These are phyloP conservation scores for Ischnus inquisitorius DNA, from an alignment of 2,888 invertebrate genomes.

Conservation along the genomic window DNA sequence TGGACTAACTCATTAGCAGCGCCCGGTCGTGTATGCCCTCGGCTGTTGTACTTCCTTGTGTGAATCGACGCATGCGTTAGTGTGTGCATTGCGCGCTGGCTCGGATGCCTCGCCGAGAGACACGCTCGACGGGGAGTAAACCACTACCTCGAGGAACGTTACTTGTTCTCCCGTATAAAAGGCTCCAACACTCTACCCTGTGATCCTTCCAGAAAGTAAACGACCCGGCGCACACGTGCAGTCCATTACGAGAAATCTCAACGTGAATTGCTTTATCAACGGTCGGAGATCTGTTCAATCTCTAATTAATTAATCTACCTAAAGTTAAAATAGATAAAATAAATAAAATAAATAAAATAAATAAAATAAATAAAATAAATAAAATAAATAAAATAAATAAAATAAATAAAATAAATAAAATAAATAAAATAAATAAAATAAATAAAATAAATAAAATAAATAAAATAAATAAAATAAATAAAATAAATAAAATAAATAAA, in stretches of 20 bases:
- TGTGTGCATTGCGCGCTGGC: conserved; percentile 7
- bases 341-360: too few species aligned
- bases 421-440: too few species aligned
- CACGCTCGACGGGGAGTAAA: background rate
- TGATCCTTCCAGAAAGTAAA: conserved; percentile 6
- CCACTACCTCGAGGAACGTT: conserved; percentile 27
- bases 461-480: too few species aligned
- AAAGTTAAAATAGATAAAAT: too few species aligned
- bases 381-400: too few species aligned
- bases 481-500: too few species aligned
- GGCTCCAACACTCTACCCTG: background rate
- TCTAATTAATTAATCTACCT: conserved; percentile 4
- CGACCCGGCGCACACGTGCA: background rate
- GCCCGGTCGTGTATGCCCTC: conserved; percentile 63
- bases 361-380: too few species aligned
- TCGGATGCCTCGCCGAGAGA: conserved; percentile 14
- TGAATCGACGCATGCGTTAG: conserved; percentile 64
- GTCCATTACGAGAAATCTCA: background rate
- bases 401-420: too few species aligned
- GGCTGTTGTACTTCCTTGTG: conserved; percentile 68
- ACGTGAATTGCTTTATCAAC: conserved; percentile 15
- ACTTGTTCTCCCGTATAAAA: conserved; percentile 30
- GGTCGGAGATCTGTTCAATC: conserved; percentile 12
- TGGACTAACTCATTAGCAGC: conserved; percentile 76
- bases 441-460: too few species aligned